phyloP scores from a whole-genome alignment of 2,113 vertebrate genomes.

The Ranitomeya variabilis region DNA sequence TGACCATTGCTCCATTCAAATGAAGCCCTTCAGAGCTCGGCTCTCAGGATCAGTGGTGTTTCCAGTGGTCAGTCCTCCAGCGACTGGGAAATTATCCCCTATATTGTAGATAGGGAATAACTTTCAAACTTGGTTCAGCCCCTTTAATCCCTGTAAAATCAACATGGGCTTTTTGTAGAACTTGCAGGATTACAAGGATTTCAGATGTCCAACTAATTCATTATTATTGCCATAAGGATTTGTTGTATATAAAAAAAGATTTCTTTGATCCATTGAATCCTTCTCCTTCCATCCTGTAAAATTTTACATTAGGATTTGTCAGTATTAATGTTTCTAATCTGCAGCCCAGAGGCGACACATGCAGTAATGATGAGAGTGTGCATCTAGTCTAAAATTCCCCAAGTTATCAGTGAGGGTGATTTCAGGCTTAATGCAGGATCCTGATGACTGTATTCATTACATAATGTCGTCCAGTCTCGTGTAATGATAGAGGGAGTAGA shows the following conservation, averaged over 20 bases:
- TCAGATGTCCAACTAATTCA: too few species aligned
- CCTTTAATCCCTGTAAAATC: too few species aligned
- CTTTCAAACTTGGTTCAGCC: too few species aligned
- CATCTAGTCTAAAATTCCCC: not conserved
- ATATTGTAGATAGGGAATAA: too few species aligned
- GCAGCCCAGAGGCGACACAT: not conserved
- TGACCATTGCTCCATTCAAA: too few species aligned
- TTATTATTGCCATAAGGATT: not conserved
- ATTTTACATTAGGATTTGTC: not conserved
- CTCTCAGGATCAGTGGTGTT: too few species aligned
- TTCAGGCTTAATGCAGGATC: not conserved
- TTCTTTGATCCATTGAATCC: not conserved
- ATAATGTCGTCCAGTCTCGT: not conserved
- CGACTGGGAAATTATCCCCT: too few species aligned
- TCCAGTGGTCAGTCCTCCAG: too few species aligned
- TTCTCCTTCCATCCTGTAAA: not conserved
- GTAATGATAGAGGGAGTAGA: not conserved
- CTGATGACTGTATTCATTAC: not conserved
- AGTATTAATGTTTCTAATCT: not conserved
- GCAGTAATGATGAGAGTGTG: not conserved
- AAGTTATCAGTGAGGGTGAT: not conserved
- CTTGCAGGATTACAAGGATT: too few species aligned
- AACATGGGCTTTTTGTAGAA: too few species aligned
- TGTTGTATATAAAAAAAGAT: not conserved
- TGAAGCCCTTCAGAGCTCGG: too few species aligned